phyloP scores from a whole-genome alignment of 2,113 vertebrate species.

The Anthoscopus minutus region DNA sequence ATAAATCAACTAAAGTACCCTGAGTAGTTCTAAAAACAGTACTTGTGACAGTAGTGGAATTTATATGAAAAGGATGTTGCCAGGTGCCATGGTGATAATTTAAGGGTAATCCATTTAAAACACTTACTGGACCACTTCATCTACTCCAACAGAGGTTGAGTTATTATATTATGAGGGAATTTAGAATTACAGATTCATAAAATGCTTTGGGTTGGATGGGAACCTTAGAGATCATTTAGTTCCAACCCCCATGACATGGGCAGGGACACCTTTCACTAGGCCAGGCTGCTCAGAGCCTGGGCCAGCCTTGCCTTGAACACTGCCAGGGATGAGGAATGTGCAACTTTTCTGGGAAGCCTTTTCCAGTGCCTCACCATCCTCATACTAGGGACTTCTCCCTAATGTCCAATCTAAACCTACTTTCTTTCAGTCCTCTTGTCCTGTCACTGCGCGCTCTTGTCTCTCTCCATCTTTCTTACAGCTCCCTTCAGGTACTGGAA shows the following conservation, averaged over 20 bases:
- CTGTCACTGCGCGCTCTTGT: neutral
- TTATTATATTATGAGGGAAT: neutral
- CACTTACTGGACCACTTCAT: neutral
- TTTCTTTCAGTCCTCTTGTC: neutral
- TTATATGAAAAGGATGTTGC: neutral
- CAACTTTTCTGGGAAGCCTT: neutral
- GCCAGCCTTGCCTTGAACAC: neutral
- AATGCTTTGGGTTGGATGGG: neutral
- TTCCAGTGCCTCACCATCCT: neutral
- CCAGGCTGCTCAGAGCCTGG: neutral
- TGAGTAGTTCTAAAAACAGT: neutral
- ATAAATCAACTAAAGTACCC: neutral
- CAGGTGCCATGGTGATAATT: neutral
- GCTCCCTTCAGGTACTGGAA: neutral
- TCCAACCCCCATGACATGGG: neutral
- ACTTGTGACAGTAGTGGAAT: neutral
- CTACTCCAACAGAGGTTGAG: neutral
- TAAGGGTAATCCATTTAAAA: neutral
- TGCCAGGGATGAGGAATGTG: neutral
- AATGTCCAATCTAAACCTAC: neutral
- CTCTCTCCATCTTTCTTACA: neutral
- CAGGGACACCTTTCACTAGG: neutral
- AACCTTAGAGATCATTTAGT: neutral
- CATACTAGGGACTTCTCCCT: neutral
- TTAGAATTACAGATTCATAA: neutral